phyloP scores from a whole-genome alignment of 2,113 vertebrate species.

The Paedocypris sp. region DNA sequence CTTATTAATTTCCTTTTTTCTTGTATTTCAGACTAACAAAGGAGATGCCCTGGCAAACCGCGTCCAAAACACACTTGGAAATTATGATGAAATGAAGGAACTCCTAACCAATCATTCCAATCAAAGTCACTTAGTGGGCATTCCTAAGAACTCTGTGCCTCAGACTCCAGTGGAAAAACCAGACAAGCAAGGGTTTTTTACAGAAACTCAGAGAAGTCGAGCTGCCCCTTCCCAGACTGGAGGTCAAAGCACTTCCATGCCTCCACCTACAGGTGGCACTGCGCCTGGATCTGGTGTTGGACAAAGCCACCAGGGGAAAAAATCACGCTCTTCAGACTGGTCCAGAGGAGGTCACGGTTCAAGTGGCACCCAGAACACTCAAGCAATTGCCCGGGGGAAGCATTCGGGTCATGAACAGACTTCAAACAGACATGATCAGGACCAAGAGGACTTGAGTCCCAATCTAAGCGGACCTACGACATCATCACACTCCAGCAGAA shows the following conservation, averaged over 20 bases:
- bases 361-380: conserved; percentile 46
- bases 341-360: conserved; percentile 61
- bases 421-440: conserved; percentile 70
- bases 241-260: conserved; percentile 53
- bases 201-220: conserved; percentile 42
- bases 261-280: conserved; percentile 52
- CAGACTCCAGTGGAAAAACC: conserved; percentile 57
- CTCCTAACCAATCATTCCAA: conserved; percentile 66
- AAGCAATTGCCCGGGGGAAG: conserved; percentile 64
- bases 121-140: conserved; percentile 93
- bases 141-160: conserved; percentile 81
- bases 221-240: conserved; percentile 48
- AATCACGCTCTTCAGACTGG: conserved; percentile 77
- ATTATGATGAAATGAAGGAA: conserved; percentile 78
- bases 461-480: conserved; percentile 64
- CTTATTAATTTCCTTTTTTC: conserved; percentile 4
- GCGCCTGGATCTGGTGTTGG: conserved; percentile 26
- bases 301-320: conserved; percentile 69
- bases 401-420: conserved; percentile 67
- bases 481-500: conserved; percentile 39
- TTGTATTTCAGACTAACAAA: conserved; percentile 73
- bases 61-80: conserved; percentile 85
- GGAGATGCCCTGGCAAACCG: conserved; percentile 85
- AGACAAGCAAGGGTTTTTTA: conserved; percentile 36
- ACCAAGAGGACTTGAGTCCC: conserved; percentile 73